Percentiles rank a stretch among this genome's conserved stretches.
Conservation (phyloP, 1,140 invertebrate species). For the Stenopsyche tienmushanensis region DNA sequence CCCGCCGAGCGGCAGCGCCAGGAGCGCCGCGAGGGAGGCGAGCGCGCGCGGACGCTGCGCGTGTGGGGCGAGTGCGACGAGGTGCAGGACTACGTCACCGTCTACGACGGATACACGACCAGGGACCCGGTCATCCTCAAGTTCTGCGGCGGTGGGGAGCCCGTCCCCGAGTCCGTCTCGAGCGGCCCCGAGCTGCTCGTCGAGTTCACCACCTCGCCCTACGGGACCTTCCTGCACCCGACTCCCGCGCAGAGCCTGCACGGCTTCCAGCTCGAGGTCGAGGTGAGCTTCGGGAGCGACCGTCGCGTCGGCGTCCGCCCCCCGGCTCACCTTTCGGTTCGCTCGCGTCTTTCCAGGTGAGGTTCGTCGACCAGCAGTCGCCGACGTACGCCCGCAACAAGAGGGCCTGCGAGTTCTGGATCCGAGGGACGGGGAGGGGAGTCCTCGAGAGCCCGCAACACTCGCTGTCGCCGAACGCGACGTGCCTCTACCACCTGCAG, state of each 20-base stretch:
- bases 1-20: constrained; percentile 48
- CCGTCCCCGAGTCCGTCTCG: constrained; percentile 78
- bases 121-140: constrained; percentile 83
- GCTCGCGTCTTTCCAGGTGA: constrained; percentile 68
- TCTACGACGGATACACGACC: constrained; percentile 88
- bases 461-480: constrained; percentile 80
- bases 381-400: constrained; percentile 79
- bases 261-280: constrained; percentile 85
- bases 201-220: constrained; percentile 87
- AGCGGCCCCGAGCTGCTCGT: constrained; percentile 84
- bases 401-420: constrained; percentile 81
- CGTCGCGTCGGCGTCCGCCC: too few relatives aligned
- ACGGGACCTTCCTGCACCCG: constrained; percentile 81
- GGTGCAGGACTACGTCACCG: constrained; percentile 83
- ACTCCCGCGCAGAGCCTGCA: constrained; percentile 74
- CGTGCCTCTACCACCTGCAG: constrained; percentile 82
- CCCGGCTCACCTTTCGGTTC: too few relatives aligned
- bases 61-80: constrained; percentile 85
- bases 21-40: too few relatives aligned
- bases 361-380: constrained; percentile 77
- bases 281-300: too few relatives aligned
- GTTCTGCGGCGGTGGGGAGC: constrained; percentile 84
- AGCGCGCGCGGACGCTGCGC: constrained; percentile 36
- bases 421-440: constrained; percentile 74
- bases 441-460: constrained; percentile 77